phyloP scores from a whole-genome alignment of 1,140 invertebrate genomes.

The Conus ventricosus region DNA sequence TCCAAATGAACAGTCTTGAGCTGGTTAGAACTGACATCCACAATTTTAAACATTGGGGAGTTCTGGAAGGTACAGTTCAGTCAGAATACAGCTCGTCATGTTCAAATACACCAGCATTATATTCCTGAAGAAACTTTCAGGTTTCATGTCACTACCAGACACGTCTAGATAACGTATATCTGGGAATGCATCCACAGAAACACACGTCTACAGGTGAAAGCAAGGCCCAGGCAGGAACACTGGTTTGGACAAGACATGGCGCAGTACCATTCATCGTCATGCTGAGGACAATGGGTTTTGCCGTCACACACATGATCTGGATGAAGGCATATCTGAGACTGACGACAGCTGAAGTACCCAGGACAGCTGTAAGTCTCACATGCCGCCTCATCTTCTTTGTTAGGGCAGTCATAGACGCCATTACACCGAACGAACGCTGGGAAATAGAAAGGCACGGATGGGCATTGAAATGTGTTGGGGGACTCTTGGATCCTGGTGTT shows the following conservation, averaged over 20 bases:
- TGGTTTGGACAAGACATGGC: constrained; percentile 14
- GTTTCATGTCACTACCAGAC: background rate
- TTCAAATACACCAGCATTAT: constrained; percentile 28
- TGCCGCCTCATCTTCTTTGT: constrained; percentile 26
- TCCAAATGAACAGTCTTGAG: background rate
- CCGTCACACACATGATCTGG: constrained; percentile 32
- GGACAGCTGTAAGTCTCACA: constrained; percentile 5
- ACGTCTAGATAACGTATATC: background rate
- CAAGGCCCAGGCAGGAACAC: too few relatives aligned
- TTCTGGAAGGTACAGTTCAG: background rate
- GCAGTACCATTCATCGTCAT: constrained; percentile 34
- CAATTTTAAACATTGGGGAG: constrained; percentile 23
- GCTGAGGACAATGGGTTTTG: constrained; percentile 29
- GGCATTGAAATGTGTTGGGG: too few relatives aligned
- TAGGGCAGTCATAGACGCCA: constrained; percentile 33
- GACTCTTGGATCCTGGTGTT: too few relatives aligned
- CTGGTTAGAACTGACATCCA: constrained; percentile 28
- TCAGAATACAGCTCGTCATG: background rate
- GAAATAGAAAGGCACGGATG: background rate
- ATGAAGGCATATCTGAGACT: constrained; percentile 23
- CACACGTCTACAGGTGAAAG: background rate
- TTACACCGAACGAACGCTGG: constrained; percentile 35
- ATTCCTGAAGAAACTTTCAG: background rate
- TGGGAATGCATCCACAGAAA: background rate
- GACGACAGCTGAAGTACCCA: constrained; percentile 13